phyloP scores from a whole-genome alignment of 2,888 invertebrate species.

The Chydorus sphaericus region DNA sequence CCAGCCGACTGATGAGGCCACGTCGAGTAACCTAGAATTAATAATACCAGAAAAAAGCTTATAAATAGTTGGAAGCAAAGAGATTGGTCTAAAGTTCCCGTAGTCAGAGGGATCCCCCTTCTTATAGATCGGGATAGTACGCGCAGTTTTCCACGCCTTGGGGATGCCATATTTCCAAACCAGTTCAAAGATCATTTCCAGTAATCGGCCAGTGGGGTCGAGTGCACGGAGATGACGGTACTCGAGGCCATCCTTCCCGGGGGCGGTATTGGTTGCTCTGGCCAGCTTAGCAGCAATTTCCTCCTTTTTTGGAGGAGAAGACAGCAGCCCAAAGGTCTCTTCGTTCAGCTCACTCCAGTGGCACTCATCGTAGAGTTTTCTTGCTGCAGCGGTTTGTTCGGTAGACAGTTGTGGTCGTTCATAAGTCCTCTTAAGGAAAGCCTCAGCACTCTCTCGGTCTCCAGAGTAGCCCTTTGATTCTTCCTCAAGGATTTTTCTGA shows the following conservation, averaged over 20 bases:
- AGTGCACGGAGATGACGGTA: not conserved
- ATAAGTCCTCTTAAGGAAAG: not conserved
- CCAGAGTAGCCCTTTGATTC: not conserved
- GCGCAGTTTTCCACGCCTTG: not conserved
- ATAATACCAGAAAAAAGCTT: conserved; percentile 5
- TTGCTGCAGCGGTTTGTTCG: not conserved
- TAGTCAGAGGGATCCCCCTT: not conserved
- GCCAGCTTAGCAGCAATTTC: not conserved
- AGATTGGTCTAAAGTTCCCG: not conserved
- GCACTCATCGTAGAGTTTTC: not conserved
- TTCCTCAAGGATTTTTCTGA: not conserved
- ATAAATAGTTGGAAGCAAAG: not conserved
- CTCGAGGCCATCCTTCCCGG: not conserved
- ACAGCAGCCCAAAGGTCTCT: not conserved
- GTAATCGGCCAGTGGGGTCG: not conserved
- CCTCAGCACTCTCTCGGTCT: not conserved
- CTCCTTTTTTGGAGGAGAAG: not conserved
- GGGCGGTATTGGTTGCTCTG: not conserved
- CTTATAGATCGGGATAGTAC: not conserved
- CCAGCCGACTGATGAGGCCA: not conserved
- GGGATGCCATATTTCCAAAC: not conserved
- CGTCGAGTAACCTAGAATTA: not conserved
- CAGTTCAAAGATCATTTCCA: not conserved
- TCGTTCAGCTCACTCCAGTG: not conserved
- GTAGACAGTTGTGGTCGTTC: not conserved